Evolutionary conservation across 1,140 invertebrate genomes (phyloP), one percentile per base, ranked within the genome.

Genomic region (Cotesia typhae): DNA sequence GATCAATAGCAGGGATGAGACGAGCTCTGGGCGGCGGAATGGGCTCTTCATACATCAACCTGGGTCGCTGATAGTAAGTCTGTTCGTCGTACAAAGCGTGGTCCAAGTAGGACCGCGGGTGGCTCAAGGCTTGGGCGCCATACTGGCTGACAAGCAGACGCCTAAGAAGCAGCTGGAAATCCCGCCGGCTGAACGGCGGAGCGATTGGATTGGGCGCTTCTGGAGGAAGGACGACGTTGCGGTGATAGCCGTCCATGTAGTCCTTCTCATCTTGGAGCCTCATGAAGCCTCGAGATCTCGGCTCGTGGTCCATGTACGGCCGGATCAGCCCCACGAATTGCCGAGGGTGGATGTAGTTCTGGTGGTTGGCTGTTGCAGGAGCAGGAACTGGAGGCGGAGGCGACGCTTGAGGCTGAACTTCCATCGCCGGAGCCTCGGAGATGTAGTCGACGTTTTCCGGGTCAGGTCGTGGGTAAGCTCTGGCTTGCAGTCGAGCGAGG

Each of bases 81-180:
- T 86, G 82, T 55, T 87, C 83, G 67, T 87, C 83, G 59, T 87
- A 86, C 9, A 86, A 66, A 0, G 84, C 86, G 55, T 87, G 84
- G 52, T 87, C 84, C 1, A 87, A 72, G 60, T 85, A 86, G 0
- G 80, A 82, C 63, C 82, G 84, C 0, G 85, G 85, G 67, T 86
- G 84, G 14, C 77, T 81, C 0, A 89, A 73, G 10, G 88, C 85
- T 55, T 82, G 81, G 4, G 80, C 72, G 1, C 84, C 84, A 20
- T 87, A 86, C 20, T 86, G 87, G 66, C 84, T 87, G 12, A 85
- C 82, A 2, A 85, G 65, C 53, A 84, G 77, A 65, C 78, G 80
- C 37, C 83, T 80, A 1, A 87, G 61, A 1, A 87, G 70, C 0
- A 82, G 67, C 37, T 86, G 85, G 17, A 85, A 86, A 73, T 87